These are phyloP conservation scores for Willisornis vidua DNA, from an alignment of 2,113 vertebrate genomes.

Conservation along the genomic window DNA sequence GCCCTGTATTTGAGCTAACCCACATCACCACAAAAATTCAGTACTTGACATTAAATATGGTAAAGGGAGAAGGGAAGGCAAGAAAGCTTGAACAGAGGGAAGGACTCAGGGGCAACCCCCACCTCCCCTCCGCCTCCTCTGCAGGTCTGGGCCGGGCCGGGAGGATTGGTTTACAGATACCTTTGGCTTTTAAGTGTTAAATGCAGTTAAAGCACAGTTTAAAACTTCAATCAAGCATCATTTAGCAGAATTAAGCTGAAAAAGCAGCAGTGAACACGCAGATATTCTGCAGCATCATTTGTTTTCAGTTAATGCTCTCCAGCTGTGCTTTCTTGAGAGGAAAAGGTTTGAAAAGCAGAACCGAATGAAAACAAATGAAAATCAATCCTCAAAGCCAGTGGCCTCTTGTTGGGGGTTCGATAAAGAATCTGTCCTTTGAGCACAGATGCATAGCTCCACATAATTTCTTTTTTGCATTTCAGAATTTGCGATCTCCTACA, in stretches of 20 bases:
- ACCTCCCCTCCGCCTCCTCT: neutral
- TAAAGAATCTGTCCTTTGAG: neutral
- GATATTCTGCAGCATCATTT: conserved; percentile 20
- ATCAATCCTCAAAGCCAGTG: neutral
- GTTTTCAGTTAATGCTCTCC: conserved; percentile 10
- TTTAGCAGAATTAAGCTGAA: neutral
- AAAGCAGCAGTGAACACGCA: conserved; percentile 2
- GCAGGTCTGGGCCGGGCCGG: neutral
- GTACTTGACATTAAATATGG: neutral
- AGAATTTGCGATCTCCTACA: neutral
- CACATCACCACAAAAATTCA: neutral
- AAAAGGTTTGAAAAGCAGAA: neutral
- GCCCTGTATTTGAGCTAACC: neutral
- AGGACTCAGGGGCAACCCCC: neutral
- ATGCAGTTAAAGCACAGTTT: neutral
- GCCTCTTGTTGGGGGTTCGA: neutral
- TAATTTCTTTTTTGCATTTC: neutral
- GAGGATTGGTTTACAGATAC: neutral
- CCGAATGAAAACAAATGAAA: conserved; percentile 19
- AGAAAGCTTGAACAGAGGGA: neutral
- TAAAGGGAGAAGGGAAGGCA: neutral
- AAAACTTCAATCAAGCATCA: neutral
- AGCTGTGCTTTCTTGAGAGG: conserved; percentile 11
- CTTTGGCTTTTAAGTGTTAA: conserved; percentile 1
- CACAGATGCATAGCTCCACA: neutral